Conservation (phyloP, 2,113 vertebrate genomes). For the Hypomesus transpacificus region DNA sequence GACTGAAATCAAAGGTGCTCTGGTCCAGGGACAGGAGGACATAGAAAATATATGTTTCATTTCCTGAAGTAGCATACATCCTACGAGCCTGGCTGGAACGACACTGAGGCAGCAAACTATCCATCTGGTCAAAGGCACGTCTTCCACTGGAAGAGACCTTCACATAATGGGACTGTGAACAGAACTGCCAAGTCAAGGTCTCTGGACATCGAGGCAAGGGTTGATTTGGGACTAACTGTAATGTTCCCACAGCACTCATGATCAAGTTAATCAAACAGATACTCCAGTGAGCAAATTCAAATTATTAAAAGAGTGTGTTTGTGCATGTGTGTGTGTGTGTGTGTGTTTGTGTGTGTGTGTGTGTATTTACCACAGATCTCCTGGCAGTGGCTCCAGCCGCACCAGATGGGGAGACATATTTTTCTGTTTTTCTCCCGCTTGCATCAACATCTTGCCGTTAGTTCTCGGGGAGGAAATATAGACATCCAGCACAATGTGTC, state of each 20-base stretch:
- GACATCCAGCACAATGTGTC: slow-evolving; percentile 11
- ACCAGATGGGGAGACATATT: slow-evolving; percentile 46
- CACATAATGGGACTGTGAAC: too few relatives aligned
- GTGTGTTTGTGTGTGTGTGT: slow-evolving; percentile 22
- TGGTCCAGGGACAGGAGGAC: too few relatives aligned
- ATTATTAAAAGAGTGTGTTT: slow-evolving; percentile 38
- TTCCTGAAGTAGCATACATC: too few relatives aligned
- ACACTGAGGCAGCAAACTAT: neutral
- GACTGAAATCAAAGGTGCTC: too few relatives aligned
- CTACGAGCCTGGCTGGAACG: neutral
- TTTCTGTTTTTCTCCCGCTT: slow-evolving; percentile 27
- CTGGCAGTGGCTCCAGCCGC: slow-evolving; percentile 35
- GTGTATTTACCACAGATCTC: slow-evolving; percentile 17
- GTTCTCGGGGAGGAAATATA: slow-evolving; percentile 9
- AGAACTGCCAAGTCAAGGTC: neutral
- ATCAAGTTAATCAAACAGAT: slow-evolving; percentile 40
- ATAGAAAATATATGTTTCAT: too few relatives aligned
- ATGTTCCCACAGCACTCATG: slow-evolving; percentile 53
- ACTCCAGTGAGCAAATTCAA: slow-evolving; percentile 40
- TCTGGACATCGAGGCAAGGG: neutral
- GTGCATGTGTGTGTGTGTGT: slow-evolving; percentile 14
- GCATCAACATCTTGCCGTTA: slow-evolving; percentile 31
- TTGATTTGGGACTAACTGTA: neutral
- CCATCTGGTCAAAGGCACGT: neutral
- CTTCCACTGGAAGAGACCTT: neutral